Evolutionary conservation across 2,888 invertebrate genomes (phyloP).

Genomic region (Amphipoea oculea): DNA sequence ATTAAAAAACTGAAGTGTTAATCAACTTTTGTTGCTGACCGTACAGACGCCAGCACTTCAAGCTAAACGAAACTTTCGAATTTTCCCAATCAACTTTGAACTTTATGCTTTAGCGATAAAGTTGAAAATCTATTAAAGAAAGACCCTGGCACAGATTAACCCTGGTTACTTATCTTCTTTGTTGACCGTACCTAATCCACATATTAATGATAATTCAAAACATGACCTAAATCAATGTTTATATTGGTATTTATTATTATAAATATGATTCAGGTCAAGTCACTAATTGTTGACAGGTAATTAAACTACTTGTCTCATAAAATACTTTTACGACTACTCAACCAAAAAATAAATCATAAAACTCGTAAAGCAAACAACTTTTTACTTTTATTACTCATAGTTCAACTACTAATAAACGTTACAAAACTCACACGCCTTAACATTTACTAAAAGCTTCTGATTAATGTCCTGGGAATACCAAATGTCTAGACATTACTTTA

Average conservation of each 20-base stretch:
- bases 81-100: too few species aligned
- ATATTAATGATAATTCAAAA: background rate
- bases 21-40: too few species aligned
- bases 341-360: slow-evolving; percentile 12
- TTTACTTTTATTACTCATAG: slow-evolving; percentile 26
- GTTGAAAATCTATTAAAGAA: too few species aligned
- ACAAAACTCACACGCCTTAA: slow-evolving; percentile 53
- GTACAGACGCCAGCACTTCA: too few species aligned
- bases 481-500: slow-evolving; percentile 53
- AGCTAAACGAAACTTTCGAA: too few species aligned
- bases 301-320: slow-evolving; percentile 2
- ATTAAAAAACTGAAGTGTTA: too few species aligned
- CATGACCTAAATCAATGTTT: background rate
- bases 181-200: too few species aligned
- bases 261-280: slow-evolving; percentile 6
- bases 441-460: slow-evolving; percentile 43
- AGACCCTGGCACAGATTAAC: too few species aligned
- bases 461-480: slow-evolving; percentile 31
- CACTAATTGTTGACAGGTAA: background rate
- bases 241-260: background rate
- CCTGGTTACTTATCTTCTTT: too few species aligned
- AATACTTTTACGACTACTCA: slow-evolving; percentile 6
- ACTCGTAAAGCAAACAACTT: slow-evolving; percentile 36
- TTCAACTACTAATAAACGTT: slow-evolving; percentile 37
- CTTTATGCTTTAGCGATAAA: too few species aligned